Percentiles rank a stretch among this genome's conserved stretches.
Conservation (phyloP, 2,797 vertebrate species). For the Malurus leucopterus region DNA sequence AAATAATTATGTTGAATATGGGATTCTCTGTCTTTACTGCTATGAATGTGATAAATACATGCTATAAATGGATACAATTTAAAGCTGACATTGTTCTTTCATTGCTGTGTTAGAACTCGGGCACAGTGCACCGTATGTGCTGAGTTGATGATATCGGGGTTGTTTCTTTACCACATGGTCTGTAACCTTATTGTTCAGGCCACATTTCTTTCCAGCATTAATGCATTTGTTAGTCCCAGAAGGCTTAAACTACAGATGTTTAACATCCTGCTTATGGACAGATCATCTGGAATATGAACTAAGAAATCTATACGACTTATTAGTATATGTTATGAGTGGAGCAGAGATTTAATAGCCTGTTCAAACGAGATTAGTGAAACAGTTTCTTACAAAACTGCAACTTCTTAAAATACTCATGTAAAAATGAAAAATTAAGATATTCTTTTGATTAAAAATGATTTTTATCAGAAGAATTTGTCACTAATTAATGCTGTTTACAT, state of each 20-base stretch:
- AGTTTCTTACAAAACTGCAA: conserved; percentile 66
- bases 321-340: conserved; percentile 75
- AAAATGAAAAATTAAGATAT: conserved; percentile 64
- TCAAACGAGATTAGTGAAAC: conserved; percentile 77
- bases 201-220: conserved; percentile 89
- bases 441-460: conserved; percentile 66
- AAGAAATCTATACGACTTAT: conserved; percentile 79
- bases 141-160: conserved; percentile 53
- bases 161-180: conserved; percentile 66
- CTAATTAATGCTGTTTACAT: conserved; percentile 75
- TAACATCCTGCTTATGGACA: conserved; percentile 79
- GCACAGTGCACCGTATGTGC: conserved; percentile 29
- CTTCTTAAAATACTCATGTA: conserved; percentile 67
- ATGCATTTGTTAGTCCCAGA: conserved; percentile 89
- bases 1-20: conserved; percentile 56
- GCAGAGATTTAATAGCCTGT: conserved; percentile 74
- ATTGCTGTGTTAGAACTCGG: conserved; percentile 34
- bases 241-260: conserved; percentile 87
- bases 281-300: conserved; percentile 80
- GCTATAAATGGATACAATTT: conserved; percentile 42
- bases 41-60: conserved; percentile 46
- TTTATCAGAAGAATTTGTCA: conserved; percentile 72
- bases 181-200: conserved; percentile 87
- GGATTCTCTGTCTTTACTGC: conserved; percentile 50
- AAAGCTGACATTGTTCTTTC: conserved; percentile 62